A percentile compares a stretch with the other conserved stretches of the same genome.
Conservation (phyloP, 2,113 vertebrate species). For the Psittacula cyanocephala region DNA sequence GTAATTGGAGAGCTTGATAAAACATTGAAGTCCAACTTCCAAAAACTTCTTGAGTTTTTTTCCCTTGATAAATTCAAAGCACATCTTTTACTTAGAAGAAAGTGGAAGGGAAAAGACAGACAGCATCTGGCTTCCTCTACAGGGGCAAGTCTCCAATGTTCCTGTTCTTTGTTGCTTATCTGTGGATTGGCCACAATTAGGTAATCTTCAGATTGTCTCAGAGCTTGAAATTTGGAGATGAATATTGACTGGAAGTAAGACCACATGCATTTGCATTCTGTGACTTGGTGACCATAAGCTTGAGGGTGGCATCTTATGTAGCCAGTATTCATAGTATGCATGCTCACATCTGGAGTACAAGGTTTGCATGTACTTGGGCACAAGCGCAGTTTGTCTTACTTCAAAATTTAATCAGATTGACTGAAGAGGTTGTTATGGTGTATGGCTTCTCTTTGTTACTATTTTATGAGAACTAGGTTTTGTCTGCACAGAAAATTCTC, state of each 20-base stretch:
- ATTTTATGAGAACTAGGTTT: not conserved
- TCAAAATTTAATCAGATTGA: not conserved
- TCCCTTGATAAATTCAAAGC: not conserved
- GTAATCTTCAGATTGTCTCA: not conserved
- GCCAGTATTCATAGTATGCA: not conserved
- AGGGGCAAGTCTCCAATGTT: not conserved
- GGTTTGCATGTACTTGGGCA: not conserved
- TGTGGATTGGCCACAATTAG: not conserved
- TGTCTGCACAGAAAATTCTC: not conserved
- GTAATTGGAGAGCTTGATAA: not conserved
- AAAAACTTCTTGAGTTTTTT: not conserved
- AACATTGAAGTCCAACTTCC: not conserved
- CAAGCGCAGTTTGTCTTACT: not conserved
- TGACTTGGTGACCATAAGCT: not conserved
- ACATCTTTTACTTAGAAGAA: not conserved
- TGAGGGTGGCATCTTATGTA: not conserved
- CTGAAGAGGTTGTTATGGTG: not conserved
- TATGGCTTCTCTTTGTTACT: not conserved
- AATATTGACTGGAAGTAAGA: not conserved
- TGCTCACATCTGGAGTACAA: not conserved
- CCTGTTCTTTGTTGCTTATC: not conserved
- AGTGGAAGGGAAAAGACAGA: not conserved
- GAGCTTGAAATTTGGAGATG: not conserved
- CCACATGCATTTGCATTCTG: not conserved
- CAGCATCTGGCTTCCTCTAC: not conserved